Evolutionary conservation across 2,113 vertebrate species (phyloP), one percentile per base, ranked within the genome.

Genomic region (Calyptomena viridis): DNA sequence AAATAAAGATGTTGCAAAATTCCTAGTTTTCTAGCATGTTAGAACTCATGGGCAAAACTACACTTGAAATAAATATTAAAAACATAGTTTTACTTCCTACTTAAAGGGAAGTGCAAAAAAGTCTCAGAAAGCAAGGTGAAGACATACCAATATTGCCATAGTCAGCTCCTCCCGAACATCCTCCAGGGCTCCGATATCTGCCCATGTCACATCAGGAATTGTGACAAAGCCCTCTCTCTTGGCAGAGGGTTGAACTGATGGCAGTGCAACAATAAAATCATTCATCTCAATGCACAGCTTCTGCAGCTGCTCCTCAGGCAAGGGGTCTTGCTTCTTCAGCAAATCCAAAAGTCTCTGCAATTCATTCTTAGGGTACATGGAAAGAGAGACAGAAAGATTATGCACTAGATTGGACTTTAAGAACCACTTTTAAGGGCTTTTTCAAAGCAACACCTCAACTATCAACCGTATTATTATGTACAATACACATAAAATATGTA

Each of bases 171-270:
- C 99, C 14, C 99, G 98, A 95, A 99, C 95, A 73, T 98, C 98
- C 95, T 99, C 98, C 96, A 99, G 97, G 28, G 99, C 99, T 40
- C 99, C 99, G 0, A 99, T 98, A 67, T 99, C 99, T 20, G 98
- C 98, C 99, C 99, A 99, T 4, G 98, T 99, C 91, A 99, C 99
- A 55, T 99, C 99, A 5, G 99, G 99, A 42, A 99, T 98, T 2
- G 99, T 99, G 94, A 99, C 99, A 75, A 99, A 99, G 91, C 99
- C 99, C 97, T 99, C 99, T 58, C 99, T 98, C 97, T 99, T 99
- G 89, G 99, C 99, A 20, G 99, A 99, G 11, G 99, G 99, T 50
- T 99, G 99, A 20, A 99, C 98, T 2, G 97, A 97, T 74, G 98
- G 81, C 68, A 99, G 96, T 1, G 99, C 98, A 20, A 94, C 94